phyloP scores from a whole-genome alignment of 2,113 vertebrate species.

The Pelecanus crispus region DNA sequence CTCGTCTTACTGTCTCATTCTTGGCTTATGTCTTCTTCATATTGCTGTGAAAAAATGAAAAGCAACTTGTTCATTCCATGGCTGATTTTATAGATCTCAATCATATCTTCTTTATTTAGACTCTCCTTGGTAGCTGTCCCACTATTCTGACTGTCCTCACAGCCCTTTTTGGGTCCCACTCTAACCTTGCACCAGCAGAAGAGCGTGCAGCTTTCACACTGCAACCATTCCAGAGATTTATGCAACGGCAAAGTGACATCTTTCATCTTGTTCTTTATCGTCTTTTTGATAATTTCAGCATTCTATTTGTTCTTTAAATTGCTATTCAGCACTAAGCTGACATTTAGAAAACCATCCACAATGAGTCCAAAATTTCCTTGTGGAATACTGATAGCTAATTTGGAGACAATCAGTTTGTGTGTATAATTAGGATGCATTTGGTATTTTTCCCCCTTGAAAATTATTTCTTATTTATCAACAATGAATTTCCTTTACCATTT shows the following conservation, averaged over 20 bases:
- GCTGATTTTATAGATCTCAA: not conserved
- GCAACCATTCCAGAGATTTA: not conserved
- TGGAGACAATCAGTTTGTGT: not conserved
- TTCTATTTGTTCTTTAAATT: slow-evolving; percentile 39
- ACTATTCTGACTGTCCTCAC: not conserved
- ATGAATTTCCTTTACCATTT: slow-evolving; percentile 12
- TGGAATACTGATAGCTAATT: slow-evolving; percentile 35
- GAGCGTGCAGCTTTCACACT: accelerated
- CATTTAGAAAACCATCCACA: slow-evolving; percentile 29
- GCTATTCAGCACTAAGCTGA: not conserved
- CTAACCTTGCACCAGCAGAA: not conserved
- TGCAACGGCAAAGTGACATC: not conserved
- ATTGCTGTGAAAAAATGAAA: not conserved
- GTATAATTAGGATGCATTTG: slow-evolving; percentile 28
- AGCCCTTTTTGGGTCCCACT: not conserved
- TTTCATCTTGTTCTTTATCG: not conserved
- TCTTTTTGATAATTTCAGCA: not conserved
- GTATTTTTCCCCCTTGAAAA: slow-evolving; percentile 21
- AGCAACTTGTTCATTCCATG: not conserved
- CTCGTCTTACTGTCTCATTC: not conserved
- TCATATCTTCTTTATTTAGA: not conserved
- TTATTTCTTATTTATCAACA: slow-evolving; percentile 42
- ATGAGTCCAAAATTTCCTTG: slow-evolving; percentile 17
- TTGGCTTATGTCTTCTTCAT: not conserved
- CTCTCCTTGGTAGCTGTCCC: not conserved